Base-by-base conservation (phyloP, 2,888 invertebrate species). In the Cheilosia vernalis region DNA sequence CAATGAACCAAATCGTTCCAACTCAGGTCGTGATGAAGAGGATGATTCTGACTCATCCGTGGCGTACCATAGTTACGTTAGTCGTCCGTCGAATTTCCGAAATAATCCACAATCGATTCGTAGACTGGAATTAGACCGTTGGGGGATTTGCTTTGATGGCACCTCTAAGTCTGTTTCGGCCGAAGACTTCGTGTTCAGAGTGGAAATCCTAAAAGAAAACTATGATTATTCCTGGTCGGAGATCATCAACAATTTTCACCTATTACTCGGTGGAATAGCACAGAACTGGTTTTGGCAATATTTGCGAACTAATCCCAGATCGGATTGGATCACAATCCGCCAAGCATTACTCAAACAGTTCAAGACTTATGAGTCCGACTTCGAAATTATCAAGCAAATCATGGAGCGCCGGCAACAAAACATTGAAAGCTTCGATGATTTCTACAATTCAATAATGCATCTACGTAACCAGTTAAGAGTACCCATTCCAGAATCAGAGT, bases 341-440 rank as follows among this genome's bases (percentile, higher is more conserved):
- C 13, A 27, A 21, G 51, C 51, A 10, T 4, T 51, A 15, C 51
- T 51, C 9, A 51, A 51, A 4, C 51, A 51, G 17, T 51, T 51
- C 7, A 51, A 51, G 17, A 51, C 27, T 1, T 27, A 24, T 5
- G 51, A 51, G 10, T 51, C 51, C 15, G 51, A 64, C 4, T 47
- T 64, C 51, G 33, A 64, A 33, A 37, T 64, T 4, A 51, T 64
- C 3, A 64, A 64, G 15, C 49, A 49, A 15, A 64, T 64, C 17
- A 64, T 24, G 33, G 63, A 64, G 21, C 63, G 49, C 21, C 49
- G 63, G 7, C 63, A 64, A 13, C n/a, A 33, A 10, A 2, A 17
- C 5, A 33, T 24, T 2, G 51, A 64, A 64, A 7, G 47, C 7
- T 64, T 51, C 15, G 63, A 63, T 21, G 30, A 47, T 5, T 63